Conservation (phyloP, 2,888 invertebrate species). For the Spialia ferax region DNA sequence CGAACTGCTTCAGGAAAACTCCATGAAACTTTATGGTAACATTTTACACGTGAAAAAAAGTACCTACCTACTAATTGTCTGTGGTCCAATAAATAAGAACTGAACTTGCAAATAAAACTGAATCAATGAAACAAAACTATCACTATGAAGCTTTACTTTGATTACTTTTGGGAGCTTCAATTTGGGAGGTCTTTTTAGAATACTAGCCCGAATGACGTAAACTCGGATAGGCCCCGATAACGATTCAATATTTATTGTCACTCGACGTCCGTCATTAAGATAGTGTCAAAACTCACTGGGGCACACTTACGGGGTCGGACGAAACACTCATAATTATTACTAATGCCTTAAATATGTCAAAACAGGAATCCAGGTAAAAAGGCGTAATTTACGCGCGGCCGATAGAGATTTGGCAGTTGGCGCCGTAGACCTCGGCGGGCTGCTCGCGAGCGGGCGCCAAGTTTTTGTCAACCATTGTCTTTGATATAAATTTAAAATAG, state of each 20-base stretch:
- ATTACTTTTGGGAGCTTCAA: conserved; percentile 49
- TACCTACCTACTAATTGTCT: too few species aligned
- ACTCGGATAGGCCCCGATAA: conserved; percentile 79
- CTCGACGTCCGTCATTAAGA: conserved; percentile 85
- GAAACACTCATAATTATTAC: conserved; percentile 86
- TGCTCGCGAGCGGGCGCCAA: conserved; percentile 79
- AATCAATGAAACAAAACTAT: neutral
- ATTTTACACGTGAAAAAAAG: too few species aligned
- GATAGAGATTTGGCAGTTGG: conserved; percentile 87
- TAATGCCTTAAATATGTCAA: conserved; percentile 87
- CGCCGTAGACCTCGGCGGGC: conserved; percentile 71
- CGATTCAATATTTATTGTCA: conserved; percentile 85
- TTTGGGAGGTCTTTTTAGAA: conserved; percentile 81
- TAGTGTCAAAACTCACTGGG: conserved; percentile 85
- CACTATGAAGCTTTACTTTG: neutral
- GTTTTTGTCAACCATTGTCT: conserved; percentile 86
- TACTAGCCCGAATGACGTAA: conserved; percentile 71
- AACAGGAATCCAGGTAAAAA: conserved; percentile 87
- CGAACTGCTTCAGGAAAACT: too few species aligned
- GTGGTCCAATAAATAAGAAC: too few species aligned
- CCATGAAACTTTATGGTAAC: too few species aligned
- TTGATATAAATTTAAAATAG: conserved; percentile 86
- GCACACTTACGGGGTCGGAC: conserved; percentile 71
- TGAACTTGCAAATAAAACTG: neutral
- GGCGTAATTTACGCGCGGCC: conserved; percentile 85